Conservation (phyloP, 2,888 invertebrate genomes). For the Salticus scenicus region DNA sequence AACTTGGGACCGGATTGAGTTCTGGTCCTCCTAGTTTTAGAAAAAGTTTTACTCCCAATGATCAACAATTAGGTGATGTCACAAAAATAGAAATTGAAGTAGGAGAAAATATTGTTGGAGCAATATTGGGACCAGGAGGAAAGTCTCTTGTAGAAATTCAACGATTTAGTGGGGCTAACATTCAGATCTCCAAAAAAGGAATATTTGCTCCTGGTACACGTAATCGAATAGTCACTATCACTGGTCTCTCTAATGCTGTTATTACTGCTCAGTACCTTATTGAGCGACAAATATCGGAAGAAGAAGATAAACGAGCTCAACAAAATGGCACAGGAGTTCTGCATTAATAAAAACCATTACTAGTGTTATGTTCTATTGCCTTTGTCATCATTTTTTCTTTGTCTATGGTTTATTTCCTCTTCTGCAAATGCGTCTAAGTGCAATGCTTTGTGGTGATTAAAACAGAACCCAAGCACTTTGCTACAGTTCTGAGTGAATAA, state of each 20-base stretch:
- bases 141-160: slow-evolving; percentile 97
- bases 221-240: slow-evolving; percentile 97
- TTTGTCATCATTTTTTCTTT: slow-evolving; percentile 48
- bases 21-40: slow-evolving; percentile 74
- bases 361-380: slow-evolving; percentile 54
- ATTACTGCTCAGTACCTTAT: slow-evolving; percentile 94
- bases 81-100: slow-evolving; percentile 89
- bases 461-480: slow-evolving; percentile 60
- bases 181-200: slow-evolving; percentile 99
- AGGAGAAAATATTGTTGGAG: slow-evolving; percentile 94
- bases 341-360: slow-evolving; percentile 50
- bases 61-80: slow-evolving; percentile 71
- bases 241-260: slow-evolving; percentile 91
- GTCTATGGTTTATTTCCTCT: slow-evolving; percentile 51
- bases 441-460: slow-evolving; percentile 41
- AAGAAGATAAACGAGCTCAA: slow-evolving; percentile 94
- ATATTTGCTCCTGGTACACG: slow-evolving; percentile 97
- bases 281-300: slow-evolving; percentile 96
- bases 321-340: slow-evolving; percentile 79
- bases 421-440: slow-evolving; percentile 47
- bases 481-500: slow-evolving; percentile 61
- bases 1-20: slow-evolving; percentile 81
- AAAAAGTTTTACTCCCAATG: slow-evolving; percentile 74
- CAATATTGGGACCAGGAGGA: slow-evolving; percentile 97
- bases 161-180: slow-evolving; percentile 96